phyloP scores from a whole-genome alignment of 2,113 vertebrate species.

The Campylorhamphus procurvoides region DNA sequence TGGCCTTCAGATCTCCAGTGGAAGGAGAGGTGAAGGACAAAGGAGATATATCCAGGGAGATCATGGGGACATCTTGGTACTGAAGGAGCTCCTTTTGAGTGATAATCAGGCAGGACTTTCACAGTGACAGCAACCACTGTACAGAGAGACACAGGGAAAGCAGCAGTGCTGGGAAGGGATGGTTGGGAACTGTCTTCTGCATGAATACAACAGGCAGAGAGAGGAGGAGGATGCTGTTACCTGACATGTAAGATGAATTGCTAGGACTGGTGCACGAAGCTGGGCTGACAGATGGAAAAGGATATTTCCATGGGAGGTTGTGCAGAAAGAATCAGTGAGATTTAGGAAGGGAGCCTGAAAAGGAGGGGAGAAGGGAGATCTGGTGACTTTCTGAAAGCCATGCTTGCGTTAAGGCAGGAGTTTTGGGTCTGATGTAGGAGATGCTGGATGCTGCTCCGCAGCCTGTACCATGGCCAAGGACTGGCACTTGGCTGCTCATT shows the following conservation, averaged over 20 bases:
- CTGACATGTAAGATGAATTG: not conserved
- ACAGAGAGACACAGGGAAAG: not conserved
- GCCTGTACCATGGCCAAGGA: not conserved
- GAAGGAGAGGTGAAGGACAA: not conserved
- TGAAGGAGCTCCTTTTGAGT: not conserved
- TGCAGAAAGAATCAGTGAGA: not conserved
- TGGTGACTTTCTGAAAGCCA: not conserved
- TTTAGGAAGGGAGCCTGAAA: not conserved
- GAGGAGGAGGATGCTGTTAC: not conserved
- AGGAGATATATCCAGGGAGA: not conserved
- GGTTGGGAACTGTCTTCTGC: not conserved
- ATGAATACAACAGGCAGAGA: not conserved
- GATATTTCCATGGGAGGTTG: not conserved
- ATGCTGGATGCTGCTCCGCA: not conserved
- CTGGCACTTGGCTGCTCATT: slow-evolving; percentile 18
- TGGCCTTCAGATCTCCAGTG: not conserved
- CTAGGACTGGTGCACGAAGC: not conserved
- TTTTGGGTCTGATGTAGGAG: not conserved
- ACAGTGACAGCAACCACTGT: not conserved
- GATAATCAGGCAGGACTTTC: not conserved
- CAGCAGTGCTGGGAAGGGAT: not conserved
- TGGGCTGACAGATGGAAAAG: not conserved
- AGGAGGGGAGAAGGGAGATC: not conserved
- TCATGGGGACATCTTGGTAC: not conserved
- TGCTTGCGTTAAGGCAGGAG: rapidly evolving